Percentiles rank a stretch among this genome's conserved stretches.
Conservation (phyloP, 2,113 vertebrate species). For the Cariama cristata region DNA sequence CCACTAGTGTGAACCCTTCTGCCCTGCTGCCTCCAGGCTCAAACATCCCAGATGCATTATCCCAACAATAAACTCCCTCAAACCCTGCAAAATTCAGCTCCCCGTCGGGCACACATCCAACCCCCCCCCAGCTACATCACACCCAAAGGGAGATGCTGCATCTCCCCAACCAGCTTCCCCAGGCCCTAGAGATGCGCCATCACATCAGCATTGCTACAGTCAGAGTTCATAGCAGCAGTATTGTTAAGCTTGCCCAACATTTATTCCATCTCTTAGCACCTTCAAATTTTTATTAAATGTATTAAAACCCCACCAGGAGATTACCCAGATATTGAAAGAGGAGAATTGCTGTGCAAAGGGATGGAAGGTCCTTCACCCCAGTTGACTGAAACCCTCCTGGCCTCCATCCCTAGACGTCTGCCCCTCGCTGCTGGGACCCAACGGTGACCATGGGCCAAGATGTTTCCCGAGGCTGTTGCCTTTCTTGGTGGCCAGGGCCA, state of each 20-base stretch:
- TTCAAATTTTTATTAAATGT: background rate
- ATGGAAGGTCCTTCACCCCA: background rate
- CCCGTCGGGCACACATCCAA: background rate
- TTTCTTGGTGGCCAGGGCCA: background rate
- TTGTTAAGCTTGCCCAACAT: background rate
- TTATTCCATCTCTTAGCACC: background rate
- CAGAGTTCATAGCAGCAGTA: background rate
- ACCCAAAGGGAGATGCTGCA: background rate
- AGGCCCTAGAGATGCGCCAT: background rate
- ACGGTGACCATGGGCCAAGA: background rate
- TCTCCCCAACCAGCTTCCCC: rapidly evolving
- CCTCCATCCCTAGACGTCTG: background rate
- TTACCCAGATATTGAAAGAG: background rate
- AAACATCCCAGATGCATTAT: background rate
- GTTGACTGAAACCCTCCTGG: rapidly evolving
- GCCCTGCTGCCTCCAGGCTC: background rate
- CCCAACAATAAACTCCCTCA: background rate
- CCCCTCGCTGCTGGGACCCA: background rate
- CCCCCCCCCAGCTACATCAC: background rate
- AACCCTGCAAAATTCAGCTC: background rate
- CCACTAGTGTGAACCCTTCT: rapidly evolving
- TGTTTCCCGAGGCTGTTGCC: background rate
- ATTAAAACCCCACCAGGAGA: background rate
- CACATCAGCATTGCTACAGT: rapidly evolving
- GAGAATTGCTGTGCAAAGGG: background rate